Evolutionary conservation across 1,140 invertebrate genomes (phyloP).

Genomic region (Macrostomum lignano): DNA sequence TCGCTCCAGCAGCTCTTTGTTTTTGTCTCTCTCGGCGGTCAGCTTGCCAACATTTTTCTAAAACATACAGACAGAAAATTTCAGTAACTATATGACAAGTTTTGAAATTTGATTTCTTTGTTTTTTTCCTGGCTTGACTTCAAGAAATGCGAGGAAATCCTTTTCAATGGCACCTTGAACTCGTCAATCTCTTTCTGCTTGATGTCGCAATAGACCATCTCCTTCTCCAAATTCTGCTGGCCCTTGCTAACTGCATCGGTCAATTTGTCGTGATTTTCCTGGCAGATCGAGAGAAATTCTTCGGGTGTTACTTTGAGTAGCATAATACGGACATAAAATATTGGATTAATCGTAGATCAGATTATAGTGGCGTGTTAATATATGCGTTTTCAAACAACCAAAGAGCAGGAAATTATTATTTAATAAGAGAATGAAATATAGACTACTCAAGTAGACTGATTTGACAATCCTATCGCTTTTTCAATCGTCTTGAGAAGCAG

Average conservation of each 20-base stretch:
- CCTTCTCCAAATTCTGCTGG: constrained; percentile 4
- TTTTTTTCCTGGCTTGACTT: background rate
- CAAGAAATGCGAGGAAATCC: too few relatives aligned
- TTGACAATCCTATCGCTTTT: too few relatives aligned
- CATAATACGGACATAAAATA: too few relatives aligned
- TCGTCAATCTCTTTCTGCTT: constrained; percentile 1
- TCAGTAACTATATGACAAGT: background rate
- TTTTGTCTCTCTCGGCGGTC: constrained; percentile 1
- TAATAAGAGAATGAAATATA: too few relatives aligned
- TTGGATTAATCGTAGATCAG: too few relatives aligned
- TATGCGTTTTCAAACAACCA: too few relatives aligned
- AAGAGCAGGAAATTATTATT: too few relatives aligned
- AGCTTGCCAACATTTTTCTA: constrained; percentile 2
- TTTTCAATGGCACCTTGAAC: background rate
- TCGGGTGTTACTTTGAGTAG: too few relatives aligned
- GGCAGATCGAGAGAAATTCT: too few relatives aligned
- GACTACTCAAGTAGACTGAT: too few relatives aligned
- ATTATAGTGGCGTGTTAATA: too few relatives aligned
- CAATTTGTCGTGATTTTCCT: constrained; percentile 5
- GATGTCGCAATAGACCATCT: constrained; percentile 4
- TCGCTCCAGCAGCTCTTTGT: constrained; percentile 1
- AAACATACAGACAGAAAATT: background rate
- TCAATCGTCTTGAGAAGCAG: too few relatives aligned
- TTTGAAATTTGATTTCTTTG: constrained; percentile 2
- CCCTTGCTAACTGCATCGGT: constrained; percentile 5